Evolutionary conservation across 2,888 invertebrate species (phyloP).

Genomic region (Lithosia quadra): DNA sequence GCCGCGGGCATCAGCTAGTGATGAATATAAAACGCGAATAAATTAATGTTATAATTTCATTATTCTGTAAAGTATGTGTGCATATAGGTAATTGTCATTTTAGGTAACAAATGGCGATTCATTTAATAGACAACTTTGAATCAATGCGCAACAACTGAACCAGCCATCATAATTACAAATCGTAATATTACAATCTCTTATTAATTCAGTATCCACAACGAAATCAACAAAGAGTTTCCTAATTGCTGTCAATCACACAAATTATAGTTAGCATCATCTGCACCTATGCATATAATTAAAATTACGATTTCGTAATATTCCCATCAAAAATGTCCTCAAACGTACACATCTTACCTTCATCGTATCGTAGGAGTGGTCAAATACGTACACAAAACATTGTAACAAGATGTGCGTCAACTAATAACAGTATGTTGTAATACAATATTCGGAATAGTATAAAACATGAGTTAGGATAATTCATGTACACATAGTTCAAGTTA

Average conservation of each 20-base stretch:
- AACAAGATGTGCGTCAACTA: constrained; percentile 69
- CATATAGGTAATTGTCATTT: not conserved
- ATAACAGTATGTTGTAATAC: constrained; percentile 72
- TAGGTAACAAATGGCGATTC: not conserved
- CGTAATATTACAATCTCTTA: constrained; percentile 9
- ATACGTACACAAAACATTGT: constrained; percentile 70
- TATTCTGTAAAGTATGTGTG: not conserved
- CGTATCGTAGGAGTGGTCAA: constrained; percentile 68
- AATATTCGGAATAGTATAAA: constrained; percentile 77
- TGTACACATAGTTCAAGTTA: constrained; percentile 68
- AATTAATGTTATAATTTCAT: not conserved
- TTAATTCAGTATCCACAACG: constrained; percentile 24
- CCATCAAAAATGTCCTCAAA: constrained; percentile 71
- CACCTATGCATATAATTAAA: constrained; percentile 62
- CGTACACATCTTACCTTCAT: constrained; percentile 66
- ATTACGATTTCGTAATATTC: constrained; percentile 64
- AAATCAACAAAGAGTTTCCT: constrained; percentile 40
- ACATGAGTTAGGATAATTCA: constrained; percentile 66
- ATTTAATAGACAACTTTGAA: not conserved
- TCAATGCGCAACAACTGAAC: constrained; percentile 7
- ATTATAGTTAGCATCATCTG: constrained; percentile 53
- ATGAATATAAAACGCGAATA: not conserved
- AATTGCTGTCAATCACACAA: constrained; percentile 63
- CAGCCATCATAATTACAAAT: constrained; percentile 19
- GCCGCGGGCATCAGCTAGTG: too few species aligned